Evolutionary conservation across 1,140 invertebrate genomes (phyloP).

Genomic region (Neoseiulus cucumeris): DNA sequence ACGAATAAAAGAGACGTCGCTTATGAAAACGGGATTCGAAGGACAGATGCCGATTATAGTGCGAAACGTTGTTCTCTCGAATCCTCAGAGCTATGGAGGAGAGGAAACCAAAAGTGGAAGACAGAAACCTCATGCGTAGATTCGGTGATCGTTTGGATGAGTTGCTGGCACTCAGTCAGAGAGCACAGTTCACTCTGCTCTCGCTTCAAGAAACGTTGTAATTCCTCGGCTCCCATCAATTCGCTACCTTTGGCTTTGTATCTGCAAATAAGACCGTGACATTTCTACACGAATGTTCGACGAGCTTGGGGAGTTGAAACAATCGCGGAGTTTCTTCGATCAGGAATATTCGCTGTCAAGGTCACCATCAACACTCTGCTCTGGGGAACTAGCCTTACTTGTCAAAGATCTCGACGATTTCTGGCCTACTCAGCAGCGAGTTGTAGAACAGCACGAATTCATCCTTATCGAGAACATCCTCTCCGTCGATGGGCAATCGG

Average conservation of each 20-base stretch:
- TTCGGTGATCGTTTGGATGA: background rate
- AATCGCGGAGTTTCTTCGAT: background rate
- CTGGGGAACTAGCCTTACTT: conserved; percentile 25
- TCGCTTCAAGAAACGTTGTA: conserved; percentile 25
- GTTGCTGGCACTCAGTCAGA: background rate
- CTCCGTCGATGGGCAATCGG: conserved; percentile 26
- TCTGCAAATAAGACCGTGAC: conserved; percentile 21
- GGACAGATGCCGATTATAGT: conserved; percentile 10
- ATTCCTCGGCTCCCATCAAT: conserved; percentile 24
- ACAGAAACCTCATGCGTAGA: background rate
- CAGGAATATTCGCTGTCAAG: background rate
- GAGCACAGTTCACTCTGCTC: conserved; percentile 24
- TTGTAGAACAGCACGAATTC: conserved; percentile 38
- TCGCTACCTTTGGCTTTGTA: conserved; percentile 23
- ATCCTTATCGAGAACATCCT: conserved; percentile 32
- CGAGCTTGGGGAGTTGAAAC: too few species aligned
- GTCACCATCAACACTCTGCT: background rate
- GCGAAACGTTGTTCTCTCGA: conserved; percentile 13
- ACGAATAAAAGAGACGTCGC: conserved; percentile 18
- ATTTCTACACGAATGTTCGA: too few species aligned
- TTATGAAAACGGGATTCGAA: conserved; percentile 18
- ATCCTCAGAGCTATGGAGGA: too few species aligned
- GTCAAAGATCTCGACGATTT: conserved; percentile 33
- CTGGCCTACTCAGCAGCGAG: conserved; percentile 30
- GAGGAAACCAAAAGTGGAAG: too few species aligned